phyloP scores from a whole-genome alignment of 2,888 invertebrate genomes.

The Hoplodrina ambigua region DNA sequence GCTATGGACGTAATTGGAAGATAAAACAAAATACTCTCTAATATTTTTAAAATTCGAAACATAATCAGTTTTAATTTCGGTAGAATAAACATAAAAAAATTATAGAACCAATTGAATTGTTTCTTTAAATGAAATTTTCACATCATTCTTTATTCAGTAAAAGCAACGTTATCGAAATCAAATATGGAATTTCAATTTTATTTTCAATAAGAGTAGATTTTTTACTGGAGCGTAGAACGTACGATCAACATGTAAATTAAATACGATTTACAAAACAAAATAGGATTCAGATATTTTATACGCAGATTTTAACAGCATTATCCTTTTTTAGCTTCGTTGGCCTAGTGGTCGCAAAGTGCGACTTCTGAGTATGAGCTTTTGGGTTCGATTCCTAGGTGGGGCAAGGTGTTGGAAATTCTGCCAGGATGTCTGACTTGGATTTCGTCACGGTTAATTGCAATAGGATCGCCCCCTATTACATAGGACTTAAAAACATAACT shows the following conservation, averaged over 20 bases:
- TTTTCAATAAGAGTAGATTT: neutral
- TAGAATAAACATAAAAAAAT: neutral
- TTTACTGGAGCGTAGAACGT: neutral
- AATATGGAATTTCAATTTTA: neutral
- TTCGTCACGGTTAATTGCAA: no score
- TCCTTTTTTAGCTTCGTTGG: no score
- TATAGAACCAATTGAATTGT: neutral
- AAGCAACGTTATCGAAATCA: constrained; percentile 10
- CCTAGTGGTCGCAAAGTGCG: no score
- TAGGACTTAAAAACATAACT: no score
- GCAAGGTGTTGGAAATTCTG: no score
- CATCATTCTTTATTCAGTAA: neutral
- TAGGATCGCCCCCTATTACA: no score
- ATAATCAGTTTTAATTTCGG: neutral
- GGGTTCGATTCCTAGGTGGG: no score
- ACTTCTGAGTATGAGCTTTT: no score
- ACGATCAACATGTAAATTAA: neutral
- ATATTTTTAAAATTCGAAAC: constrained; percentile 5
- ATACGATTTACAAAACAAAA: no score
- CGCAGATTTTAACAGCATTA: no score
- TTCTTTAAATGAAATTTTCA: neutral
- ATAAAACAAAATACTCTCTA: constrained; percentile 12
- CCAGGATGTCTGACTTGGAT: no score
- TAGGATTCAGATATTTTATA: no score
- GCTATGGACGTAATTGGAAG: constrained; percentile 32